phyloP scores from a whole-genome alignment of 2,888 invertebrate genomes.

The Hyppa rectilinea region DNA sequence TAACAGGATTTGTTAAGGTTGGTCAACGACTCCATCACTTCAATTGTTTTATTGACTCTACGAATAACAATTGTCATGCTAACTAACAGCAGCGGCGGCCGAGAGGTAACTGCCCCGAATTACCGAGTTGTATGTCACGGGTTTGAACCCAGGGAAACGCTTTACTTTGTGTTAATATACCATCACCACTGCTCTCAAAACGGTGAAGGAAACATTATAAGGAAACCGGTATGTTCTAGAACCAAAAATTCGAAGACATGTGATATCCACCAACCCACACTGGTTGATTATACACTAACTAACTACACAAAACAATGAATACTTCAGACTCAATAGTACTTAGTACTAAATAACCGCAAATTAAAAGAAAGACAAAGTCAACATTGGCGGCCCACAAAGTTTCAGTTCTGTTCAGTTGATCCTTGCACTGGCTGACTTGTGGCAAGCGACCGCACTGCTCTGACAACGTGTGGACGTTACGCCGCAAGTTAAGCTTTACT shows the following conservation, averaged over 20 bases:
- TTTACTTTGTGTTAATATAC: too few relatives aligned
- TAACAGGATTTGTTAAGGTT: not conserved
- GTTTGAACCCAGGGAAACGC: too few relatives aligned
- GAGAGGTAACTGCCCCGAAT: too few relatives aligned
- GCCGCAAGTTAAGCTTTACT: conserved; percentile 3
- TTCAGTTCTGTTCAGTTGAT: conserved; percentile 57
- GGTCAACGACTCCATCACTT: not conserved
- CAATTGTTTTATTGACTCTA: not conserved
- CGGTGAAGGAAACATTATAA: too few relatives aligned
- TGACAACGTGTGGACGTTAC: conserved; percentile 53
- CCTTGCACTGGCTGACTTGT: conserved; percentile 57
- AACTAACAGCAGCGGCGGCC: too few relatives aligned
- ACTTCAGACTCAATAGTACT: not conserved
- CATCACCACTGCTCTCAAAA: too few relatives aligned
- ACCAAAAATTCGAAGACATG: too few relatives aligned
- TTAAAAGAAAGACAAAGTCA: conserved; percentile 48
- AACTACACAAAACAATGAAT: not conserved
- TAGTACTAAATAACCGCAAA: conserved; percentile 6
- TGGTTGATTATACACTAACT: too few relatives aligned
- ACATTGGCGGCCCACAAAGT: conserved; percentile 48
- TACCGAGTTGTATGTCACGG: too few relatives aligned
- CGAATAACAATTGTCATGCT: not conserved
- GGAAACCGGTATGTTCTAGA: too few relatives aligned
- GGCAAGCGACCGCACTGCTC: conserved; percentile 54
- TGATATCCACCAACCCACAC: too few relatives aligned